Conservation (phyloP, 2,113 vertebrate genomes). For the Narcine bancroftii region DNA sequence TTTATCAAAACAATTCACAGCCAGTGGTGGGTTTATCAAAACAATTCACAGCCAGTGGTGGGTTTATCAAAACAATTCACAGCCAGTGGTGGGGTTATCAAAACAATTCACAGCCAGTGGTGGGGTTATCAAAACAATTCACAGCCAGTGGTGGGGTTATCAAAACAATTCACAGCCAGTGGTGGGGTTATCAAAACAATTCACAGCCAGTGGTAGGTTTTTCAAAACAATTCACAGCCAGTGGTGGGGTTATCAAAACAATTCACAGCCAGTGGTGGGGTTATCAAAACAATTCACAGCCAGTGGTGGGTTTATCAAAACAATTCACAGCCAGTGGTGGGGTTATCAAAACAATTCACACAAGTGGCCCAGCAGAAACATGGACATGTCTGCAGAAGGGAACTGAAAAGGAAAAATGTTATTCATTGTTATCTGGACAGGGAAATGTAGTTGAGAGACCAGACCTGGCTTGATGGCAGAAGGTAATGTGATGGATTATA, state of each 20-base stretch:
- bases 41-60: background rate
- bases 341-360: background rate
- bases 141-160: too few species aligned
- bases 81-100: too few species aligned
- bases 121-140: background rate
- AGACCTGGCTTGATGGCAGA: background rate
- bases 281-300: background rate
- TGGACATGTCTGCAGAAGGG: background rate
- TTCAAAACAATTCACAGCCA: background rate
- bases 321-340: background rate
- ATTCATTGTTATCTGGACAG: background rate
- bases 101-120: background rate
- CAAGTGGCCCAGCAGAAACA: too few species aligned
- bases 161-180: background rate
- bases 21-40: background rate
- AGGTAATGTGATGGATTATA: too few species aligned
- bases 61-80: background rate
- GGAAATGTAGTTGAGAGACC: background rate
- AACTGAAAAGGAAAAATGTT: too few species aligned
- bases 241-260: background rate
- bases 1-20: background rate
- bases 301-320: background rate
- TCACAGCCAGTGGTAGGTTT: background rate
- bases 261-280: background rate
- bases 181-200: background rate